Conservation (phyloP, 2,888 invertebrate species). For the Mesorhabditis belari region DNA sequence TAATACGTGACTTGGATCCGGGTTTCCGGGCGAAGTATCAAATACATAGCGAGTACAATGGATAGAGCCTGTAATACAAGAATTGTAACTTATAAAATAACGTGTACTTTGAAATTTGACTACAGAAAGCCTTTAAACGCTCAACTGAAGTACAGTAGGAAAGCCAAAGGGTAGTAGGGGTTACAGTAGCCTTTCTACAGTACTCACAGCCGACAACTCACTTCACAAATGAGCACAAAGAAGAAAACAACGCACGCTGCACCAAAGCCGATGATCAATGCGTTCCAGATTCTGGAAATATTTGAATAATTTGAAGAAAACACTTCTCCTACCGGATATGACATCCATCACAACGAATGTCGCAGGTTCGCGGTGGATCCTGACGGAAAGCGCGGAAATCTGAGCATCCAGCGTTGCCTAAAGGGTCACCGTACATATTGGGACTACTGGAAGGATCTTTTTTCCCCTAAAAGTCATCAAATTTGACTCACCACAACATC, state of each 20-base stretch:
- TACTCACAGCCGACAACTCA: no score
- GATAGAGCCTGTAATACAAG: no score
- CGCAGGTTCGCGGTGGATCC: constrained; percentile 49
- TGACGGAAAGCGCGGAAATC: constrained; percentile 49
- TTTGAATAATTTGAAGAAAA: not conserved
- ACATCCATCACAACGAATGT: constrained; percentile 51
- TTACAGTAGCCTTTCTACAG: no score
- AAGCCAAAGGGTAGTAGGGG: no score
- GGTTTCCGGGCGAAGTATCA: not conserved
- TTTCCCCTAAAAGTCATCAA: not conserved
- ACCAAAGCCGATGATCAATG: constrained; percentile 46
- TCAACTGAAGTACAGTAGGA: not conserved
- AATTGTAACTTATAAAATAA: no score
- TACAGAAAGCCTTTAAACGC: not conserved
- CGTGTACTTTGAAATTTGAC: no score
- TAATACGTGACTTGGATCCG: not conserved
- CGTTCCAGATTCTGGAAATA: constrained; percentile 46
- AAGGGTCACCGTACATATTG: constrained; percentile 4
- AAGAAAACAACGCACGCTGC: constrained; percentile 46
- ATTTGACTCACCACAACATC: constrained; percentile 43
- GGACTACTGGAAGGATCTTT: not conserved
- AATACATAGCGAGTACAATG: not conserved
- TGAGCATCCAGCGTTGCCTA: constrained; percentile 50
- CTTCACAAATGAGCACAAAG: constrained; percentile 36
- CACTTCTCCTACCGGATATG: constrained; percentile 35